Base-by-base conservation (phyloP, 2,888 invertebrate genomes). In the Amblyteles armatorius region DNA sequence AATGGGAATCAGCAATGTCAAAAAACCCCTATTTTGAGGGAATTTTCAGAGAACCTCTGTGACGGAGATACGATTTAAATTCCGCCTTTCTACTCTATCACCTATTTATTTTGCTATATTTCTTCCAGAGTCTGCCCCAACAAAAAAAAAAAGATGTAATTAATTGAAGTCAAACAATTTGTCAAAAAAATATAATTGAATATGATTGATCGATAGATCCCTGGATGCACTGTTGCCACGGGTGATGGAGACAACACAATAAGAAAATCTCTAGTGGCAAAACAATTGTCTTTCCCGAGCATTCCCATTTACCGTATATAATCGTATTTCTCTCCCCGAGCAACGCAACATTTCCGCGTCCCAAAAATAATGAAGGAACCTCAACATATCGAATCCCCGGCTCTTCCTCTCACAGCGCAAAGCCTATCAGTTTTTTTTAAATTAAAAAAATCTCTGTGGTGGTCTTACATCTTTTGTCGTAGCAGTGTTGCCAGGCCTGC, bases 391-490 rank as follows among this genome's bases (percentile, higher is more conserved):
- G n/a, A 63, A 1, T 2, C 1, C 29, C 16, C 63, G 16, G 3
- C 16, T 29, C 3, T 13, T 29, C 29, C 6, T 26, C 29, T 33
- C 29, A 2, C 7, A 13, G 6, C 5, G 13, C 5, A 60, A n/a
- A 2, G 13, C 2, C 5, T 6, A 33, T n/a, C 16, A 36, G 36
- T 36, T 3, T 40, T 52, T 52, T 3, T 19, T 4, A 13, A 40
- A 57, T 16, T 26, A 26, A 26, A 60, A 65, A 67, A 36, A 19
- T 78, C 72, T 79, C 50, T 60, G 63, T 71, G 36, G 63, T 55
- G 55, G 85, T 22, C 91, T 91, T 85, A 91, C 92, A 26, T 89
- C 90, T 87, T 88, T 89, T 44, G 69, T 84, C 86, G 68, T 87
- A 85, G 44, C 85, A 71, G 90, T 68, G 88, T 90, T 89, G 88